Base-by-base conservation (phyloP, 2,113 vertebrate species). In the Ailuropoda melanoleuca region DNA sequence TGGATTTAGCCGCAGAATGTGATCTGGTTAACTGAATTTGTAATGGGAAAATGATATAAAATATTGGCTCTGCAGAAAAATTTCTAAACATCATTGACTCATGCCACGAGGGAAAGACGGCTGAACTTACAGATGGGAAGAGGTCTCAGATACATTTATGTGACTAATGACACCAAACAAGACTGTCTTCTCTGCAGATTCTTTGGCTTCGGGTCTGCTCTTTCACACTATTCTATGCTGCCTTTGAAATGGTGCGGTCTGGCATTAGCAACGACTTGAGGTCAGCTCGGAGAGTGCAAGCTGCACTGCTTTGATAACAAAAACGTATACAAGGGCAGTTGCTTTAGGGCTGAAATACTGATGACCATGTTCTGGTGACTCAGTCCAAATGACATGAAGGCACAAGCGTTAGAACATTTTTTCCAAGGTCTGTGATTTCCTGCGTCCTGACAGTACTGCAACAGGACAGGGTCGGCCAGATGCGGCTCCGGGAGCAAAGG, bases 1-100 rank as follows among this genome's bases (percentile, higher is more conserved):
- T 62, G 46, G 26, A 87, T 43, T 83, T 82, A 92, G 88, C 50
- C 31, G 56, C 29, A 48, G 37, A 39, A 24, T 88, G 34, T 56
- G 81, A 90, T 88, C 88, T 83, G 31, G 50, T n/a, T 88, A 80
- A 95, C 46, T 87, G 48, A 66, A 90, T 93, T 97, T 92, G 60
- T 80, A 77, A 90, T 50, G 68, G 80, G n/a, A 82, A 93, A 92
- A 81, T 75, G 56, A 95, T 50, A 58, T 48, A 68, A 90, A 72
- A 39, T 55, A 60, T 8, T 12, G 39, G 46, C 19, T 75, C 43
- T 84, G 29, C 23, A 37, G 68, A 90, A 43, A 87, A 87, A 80
- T 80, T 83, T 83, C 29, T 87, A 82, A 91, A 75, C 39, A 60
- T 95, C 31, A 60, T 23, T 68, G 60, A 88, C 68, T 94, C 13